Evolutionary conservation across 2,888 invertebrate species (phyloP), one percentile per base, ranked within the genome.

Genomic region (Drosophila diplacantha): DNA sequence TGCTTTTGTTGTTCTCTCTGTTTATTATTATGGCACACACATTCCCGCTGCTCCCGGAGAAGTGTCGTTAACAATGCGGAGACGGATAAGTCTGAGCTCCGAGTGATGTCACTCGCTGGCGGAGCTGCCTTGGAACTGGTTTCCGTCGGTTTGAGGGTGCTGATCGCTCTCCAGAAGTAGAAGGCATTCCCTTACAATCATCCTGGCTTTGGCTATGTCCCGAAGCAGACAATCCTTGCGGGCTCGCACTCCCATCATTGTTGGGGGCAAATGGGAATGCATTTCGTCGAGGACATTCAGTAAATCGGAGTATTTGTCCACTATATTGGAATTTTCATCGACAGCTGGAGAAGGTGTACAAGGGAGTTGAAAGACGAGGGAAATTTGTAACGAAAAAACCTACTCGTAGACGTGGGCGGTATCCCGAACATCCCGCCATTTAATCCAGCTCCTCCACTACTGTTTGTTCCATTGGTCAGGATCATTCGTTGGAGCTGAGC

Each of bases 181-280:
- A 4, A 53, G 32, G 24, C 84, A 79, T 37, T 81, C 74, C 14
- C 69, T 62, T 31, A 84, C 63, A 6, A 76, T 53, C 24, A 65
- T 46, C 18, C 80, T 82, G n/a, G 84, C 82, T 5, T 79, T 59
- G 37, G 65, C 56, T 18, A 81, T 82, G 14, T 82, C 74, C 24
- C 71, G 69, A 37, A 75, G 47, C 3, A 81, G 46, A 1, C 84
- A 74, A 20, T 81, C 84, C 64, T 74, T 82, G 5, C 84, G 73
- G 0, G 63, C 50, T 37, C 80, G 82, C 43, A 62, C n/a, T 0
- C 80, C 84, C 24, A 72, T 63, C 2, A 24, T 12, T 6, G 81
- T 50, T 3, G 76, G 76, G 0, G 54, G 41, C 43, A 81, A n/a
- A 29, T 62, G 66, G 24, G 35, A 11, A 1, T 50, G 60, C 68